Percentiles rank a stretch among this genome's conserved stretches.
phyloP scores from a whole-genome alignment of 2,113 vertebrate genomes.

The Hoplias malabaricus region DNA sequence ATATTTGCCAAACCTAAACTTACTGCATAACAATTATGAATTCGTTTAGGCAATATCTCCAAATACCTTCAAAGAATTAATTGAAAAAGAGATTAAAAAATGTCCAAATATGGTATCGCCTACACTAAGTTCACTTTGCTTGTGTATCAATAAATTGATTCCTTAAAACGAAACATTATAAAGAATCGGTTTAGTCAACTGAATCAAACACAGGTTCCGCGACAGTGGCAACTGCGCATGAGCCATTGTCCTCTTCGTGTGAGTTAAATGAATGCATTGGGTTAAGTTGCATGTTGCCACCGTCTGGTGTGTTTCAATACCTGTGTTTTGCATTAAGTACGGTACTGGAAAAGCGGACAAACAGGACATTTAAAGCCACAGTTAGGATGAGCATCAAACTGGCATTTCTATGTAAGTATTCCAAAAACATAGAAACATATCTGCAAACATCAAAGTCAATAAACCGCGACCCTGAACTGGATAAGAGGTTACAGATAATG shows the following conservation, averaged over 20 bases:
- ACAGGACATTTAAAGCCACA: background rate
- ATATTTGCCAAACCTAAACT: no score
- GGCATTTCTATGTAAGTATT: background rate
- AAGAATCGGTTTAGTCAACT: background rate
- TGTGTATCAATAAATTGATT: background rate
- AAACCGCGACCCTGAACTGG: no score
- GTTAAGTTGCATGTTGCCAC: constrained; percentile 10
- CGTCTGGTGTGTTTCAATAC: constrained; percentile 1
- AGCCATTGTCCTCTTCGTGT: background rate
- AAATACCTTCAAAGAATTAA: no score
- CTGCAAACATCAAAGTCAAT: no score
- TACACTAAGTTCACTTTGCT: no score
- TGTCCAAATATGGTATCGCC: no score
- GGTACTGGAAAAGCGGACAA: background rate
- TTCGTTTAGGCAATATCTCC: no score
- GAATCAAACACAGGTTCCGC: background rate
- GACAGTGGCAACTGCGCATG: constrained; percentile 25
- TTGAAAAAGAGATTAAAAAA: no score
- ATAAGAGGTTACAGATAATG: no score
- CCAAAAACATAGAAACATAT: background rate
- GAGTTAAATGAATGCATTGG: no score
- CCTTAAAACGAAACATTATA: background rate
- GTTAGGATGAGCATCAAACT: background rate
- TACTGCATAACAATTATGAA: no score
- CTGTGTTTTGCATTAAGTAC: background rate